These are phyloP conservation scores for Hypotaenidia okinawae DNA, from an alignment of 2,797 vertebrate genomes.

Conservation along the genomic window DNA sequence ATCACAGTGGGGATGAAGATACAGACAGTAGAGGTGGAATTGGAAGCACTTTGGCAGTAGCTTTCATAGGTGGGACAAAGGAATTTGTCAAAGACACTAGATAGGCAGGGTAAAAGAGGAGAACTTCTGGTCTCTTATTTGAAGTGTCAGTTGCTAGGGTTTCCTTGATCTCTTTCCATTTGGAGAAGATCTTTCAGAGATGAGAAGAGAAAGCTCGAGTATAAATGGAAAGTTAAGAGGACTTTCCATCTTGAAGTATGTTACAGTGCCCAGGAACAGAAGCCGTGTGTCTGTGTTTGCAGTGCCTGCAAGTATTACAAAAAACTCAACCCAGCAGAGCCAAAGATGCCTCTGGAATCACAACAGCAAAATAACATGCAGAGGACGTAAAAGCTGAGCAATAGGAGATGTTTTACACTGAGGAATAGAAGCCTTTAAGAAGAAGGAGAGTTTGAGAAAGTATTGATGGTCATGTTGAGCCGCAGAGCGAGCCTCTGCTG, in stretches of 20 bases:
- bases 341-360: neutral
- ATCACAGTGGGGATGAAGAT: neutral
- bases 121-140: neutral
- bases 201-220: neutral
- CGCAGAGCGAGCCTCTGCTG: neutral
- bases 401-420: neutral
- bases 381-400: neutral
- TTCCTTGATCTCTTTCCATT: neutral
- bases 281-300: neutral
- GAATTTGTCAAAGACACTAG: neutral
- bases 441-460: neutral
- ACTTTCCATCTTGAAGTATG: neutral
- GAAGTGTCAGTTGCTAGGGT: neutral
- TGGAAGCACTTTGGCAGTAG: neutral
- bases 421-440: neutral
- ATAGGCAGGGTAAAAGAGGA: neutral
- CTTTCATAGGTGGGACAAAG: neutral
- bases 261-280: neutral
- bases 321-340: neutral
- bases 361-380: neutral
- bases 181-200: neutral
- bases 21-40: neutral
- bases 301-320: neutral
- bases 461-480: neutral
- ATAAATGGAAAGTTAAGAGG: neutral